Percentiles rank a stretch among this genome's conserved stretches.
Evolutionary conservation across 2,797 vertebrate species (phyloP).

Genomic region (Rhyacichthys aspro): DNA sequence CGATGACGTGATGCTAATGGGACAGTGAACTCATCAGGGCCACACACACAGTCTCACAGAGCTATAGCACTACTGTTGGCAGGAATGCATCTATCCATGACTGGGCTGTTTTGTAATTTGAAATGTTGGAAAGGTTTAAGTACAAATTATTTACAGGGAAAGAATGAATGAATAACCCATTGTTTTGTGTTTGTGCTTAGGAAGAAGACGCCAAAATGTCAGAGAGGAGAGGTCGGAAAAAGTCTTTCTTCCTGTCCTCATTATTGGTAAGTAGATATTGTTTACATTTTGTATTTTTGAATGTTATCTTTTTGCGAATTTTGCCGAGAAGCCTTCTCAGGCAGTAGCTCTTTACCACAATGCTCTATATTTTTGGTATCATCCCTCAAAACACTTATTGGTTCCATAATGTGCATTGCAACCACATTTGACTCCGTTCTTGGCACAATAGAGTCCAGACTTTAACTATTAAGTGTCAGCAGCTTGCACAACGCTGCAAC

Average conservation of each 20-base stretch:
- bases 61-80: constrained; percentile 39
- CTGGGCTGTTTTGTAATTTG: constrained; percentile 27
- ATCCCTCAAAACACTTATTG: not conserved
- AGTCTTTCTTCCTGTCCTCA: constrained; percentile 83
- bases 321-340: not conserved
- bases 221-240: constrained; percentile 73
- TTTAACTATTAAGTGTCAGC: constrained; percentile 33
- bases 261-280: constrained; percentile 83
- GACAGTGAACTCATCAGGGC: constrained; percentile 58
- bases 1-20: constrained; percentile 57
- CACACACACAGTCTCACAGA: constrained; percentile 44
- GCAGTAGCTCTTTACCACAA: constrained; percentile 11
- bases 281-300: not conserved
- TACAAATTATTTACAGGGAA: constrained; percentile 1
- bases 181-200: constrained; percentile 38
- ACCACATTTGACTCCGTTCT: constrained; percentile 18
- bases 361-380: constrained; percentile 10
- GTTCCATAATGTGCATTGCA: constrained; percentile 2
- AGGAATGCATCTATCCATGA: constrained; percentile 26
- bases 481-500: constrained; percentile 38
- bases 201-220: constrained; percentile 82
- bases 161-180: constrained; percentile 3
- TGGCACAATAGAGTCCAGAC: constrained; percentile 37
- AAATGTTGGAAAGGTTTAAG: constrained; percentile 10
- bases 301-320: not conserved